Percentiles rank a stretch among this genome's conserved stretches.
Conservation (phyloP, 2,888 invertebrate species). For the Volucella bombylans region DNA sequence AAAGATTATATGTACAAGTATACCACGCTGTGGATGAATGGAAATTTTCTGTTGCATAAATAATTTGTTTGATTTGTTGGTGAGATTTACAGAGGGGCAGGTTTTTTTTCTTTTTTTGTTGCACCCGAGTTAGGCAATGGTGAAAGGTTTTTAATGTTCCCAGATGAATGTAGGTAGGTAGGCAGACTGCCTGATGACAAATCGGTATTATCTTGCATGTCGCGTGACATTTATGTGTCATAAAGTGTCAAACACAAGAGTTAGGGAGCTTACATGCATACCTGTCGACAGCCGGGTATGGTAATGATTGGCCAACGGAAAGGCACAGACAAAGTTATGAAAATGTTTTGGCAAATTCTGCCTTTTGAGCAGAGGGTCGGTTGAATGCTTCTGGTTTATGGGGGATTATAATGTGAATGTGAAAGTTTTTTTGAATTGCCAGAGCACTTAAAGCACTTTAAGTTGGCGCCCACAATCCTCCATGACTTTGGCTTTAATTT, state of each 20-base stretch:
- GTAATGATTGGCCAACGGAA: neutral
- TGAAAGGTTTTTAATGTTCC: slow-evolving; percentile 22
- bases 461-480: no score
- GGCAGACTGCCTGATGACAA: slow-evolving; percentile 18
- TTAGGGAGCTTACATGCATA: neutral
- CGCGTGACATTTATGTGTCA: neutral
- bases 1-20: neutral
- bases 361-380: no score
- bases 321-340: neutral
- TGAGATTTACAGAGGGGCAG: neutral
- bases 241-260: neutral
- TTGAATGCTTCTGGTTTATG: no score
- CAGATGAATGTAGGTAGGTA: neutral
- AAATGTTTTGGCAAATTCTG: no score
- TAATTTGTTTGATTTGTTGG: neutral
- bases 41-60: slow-evolving; percentile 1
- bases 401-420: no score
- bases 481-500: no score
- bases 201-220: slow-evolving; percentile 10
- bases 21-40: neutral
- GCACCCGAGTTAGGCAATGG: neutral
- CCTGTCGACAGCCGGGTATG: neutral
- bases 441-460: no score
- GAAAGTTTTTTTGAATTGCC: no score
- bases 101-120: neutral